Evolutionary conservation across 2,797 vertebrate genomes (phyloP).

Genomic region (Sebastes taczanowskii): DNA sequence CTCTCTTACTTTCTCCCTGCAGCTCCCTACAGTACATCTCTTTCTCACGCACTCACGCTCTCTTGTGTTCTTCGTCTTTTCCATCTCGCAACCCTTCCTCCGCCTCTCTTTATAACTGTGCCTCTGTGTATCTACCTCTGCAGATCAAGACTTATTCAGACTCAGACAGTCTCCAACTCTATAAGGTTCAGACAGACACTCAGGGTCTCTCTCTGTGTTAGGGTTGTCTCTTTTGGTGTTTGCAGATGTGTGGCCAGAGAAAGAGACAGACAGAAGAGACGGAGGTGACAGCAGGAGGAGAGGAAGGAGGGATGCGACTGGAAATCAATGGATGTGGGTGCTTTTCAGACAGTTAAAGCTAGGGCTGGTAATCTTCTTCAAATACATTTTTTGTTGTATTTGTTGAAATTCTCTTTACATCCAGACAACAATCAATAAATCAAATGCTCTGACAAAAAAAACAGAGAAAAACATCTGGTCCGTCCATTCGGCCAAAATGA

Average conservation of each 20-base stretch:
- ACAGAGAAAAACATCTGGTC: too few species aligned
- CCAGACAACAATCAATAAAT: not conserved
- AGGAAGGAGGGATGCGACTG: not conserved
- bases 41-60: conserved; percentile 64
- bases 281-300: not conserved
- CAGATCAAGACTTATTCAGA: conserved; percentile 61
- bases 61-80: conserved; percentile 51
- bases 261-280: conserved; percentile 16
- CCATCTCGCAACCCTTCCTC: conserved; percentile 27
- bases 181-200: conserved; percentile 45
- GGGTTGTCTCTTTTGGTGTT: conserved; percentile 22
- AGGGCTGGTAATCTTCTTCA: too few species aligned
- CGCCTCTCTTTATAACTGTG: conserved; percentile 44
- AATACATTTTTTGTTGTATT: not conserved
- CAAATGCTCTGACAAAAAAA: not conserved
- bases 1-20: conserved; percentile 54
- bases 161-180: conserved; percentile 51
- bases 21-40: conserved; percentile 63
- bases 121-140: conserved; percentile 44
- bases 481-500: too few species aligned
- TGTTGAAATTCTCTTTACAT: not conserved
- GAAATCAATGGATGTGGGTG: conserved; percentile 5
- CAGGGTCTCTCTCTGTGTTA: conserved; percentile 40
- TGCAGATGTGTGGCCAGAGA: conserved; percentile 22
- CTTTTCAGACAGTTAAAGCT: conserved; percentile 14